Percentiles rank a stretch among this genome's conserved stretches.
phyloP scores from a whole-genome alignment of 2,888 invertebrate species.

The Dryocosmus kuriphilus region DNA sequence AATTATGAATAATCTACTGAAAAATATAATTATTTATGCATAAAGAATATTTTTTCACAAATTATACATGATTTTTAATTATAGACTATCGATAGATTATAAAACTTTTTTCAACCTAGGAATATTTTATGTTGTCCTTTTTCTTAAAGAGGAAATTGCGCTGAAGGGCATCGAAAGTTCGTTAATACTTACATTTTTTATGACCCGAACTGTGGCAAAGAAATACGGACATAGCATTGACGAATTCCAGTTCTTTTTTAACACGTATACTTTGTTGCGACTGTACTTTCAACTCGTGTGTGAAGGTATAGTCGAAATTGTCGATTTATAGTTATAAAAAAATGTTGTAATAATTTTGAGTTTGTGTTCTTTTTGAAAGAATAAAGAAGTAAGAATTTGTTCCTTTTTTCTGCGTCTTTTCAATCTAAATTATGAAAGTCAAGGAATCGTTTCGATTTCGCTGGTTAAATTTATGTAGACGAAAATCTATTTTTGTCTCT shows the following conservation, averaged over 20 bases:
- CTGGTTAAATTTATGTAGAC: neutral
- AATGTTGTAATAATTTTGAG: too few species aligned
- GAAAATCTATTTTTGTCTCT: neutral
- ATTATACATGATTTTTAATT: too few species aligned
- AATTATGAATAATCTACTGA: too few species aligned
- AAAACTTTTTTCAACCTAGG: too few species aligned
- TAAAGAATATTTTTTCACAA: too few species aligned
- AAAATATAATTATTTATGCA: too few species aligned
- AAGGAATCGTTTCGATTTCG: too few species aligned
- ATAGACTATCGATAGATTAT: too few species aligned
- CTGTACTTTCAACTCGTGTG: neutral
- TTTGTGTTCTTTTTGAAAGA: too few species aligned
- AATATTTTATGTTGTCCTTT: neutral
- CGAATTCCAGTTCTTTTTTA: neutral
- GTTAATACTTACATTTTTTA: neutral
- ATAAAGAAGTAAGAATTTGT: too few species aligned
- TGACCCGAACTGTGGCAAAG: constrained; percentile 21
- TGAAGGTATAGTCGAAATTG: neutral
- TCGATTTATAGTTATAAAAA: neutral
- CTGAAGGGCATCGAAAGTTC: constrained; percentile 19
- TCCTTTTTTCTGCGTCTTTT: too few species aligned
- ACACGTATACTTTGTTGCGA: constrained; percentile 6
- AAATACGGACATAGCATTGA: constrained; percentile 28
- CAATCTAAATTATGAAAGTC: too few species aligned
- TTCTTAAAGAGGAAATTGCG: neutral